Base-by-base conservation (phyloP, 1,140 invertebrate species). In the Drosophila leontia region DNA sequence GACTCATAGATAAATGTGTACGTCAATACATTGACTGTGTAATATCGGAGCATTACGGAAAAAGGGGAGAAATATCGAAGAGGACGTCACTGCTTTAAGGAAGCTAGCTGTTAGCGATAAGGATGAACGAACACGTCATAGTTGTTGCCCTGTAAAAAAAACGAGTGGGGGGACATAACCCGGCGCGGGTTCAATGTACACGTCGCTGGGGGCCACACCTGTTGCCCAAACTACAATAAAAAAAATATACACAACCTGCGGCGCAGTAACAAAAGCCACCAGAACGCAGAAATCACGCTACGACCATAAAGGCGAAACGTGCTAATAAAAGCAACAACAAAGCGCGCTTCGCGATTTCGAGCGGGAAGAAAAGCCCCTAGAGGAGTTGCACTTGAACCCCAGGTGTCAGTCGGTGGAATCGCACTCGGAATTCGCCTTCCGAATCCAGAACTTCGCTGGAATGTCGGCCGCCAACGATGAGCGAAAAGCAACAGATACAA, bases 301-400 rank as follows among this genome's bases (percentile, higher is more conserved):
- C 85, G 70, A 88, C 81, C 84, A 81, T 88, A 88, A 88, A 85
- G 57, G 50, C 72, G 67, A 87, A 88, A 87, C 83, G 84, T 87
- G 83, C 83, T 87, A 87, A 87, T 88, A 83, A 88, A 87, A 87
- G 45, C 71, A 82, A 86, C 35, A 74, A 74, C 70, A 74, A 51
- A 50, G 67, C 44, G 51, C n/a, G 19, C 57, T 32, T 50, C 65
- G 47, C 47, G 37, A 63, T 44, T 69, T 13, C 19, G 26, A 35
- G 56, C 32, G 56, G 60, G 19, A 62, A 63, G 75, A 59, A 56
- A 61, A 35, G 53, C 34, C 69, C 53, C 70, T 74, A 74, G 37
- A 39, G 70, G 67, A 59, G 56, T 29, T 72, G 70, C 67, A 72
- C 70, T 72, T 48, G 37, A 75, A 80, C 75, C 42, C 42, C 42